These are phyloP conservation scores for Stictocephala bisonia DNA, from an alignment of 2,888 invertebrate species.

Conservation along the genomic window DNA sequence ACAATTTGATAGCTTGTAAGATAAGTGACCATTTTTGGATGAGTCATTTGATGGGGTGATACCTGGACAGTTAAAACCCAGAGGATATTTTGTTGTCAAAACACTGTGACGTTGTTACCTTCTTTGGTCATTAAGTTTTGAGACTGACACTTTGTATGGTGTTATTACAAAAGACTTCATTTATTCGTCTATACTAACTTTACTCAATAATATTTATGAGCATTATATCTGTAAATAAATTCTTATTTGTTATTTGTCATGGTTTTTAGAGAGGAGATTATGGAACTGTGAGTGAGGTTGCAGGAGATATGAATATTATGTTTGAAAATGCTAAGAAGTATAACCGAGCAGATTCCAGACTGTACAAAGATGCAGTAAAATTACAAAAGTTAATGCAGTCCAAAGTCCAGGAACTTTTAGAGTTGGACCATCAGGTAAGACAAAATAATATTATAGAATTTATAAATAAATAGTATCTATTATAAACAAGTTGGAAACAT, in stretches of 20 bases:
- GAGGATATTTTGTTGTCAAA: too few relatives aligned
- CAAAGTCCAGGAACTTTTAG: slow-evolving; percentile 79
- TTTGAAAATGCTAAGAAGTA: slow-evolving; percentile 96
- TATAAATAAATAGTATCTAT: too few relatives aligned
- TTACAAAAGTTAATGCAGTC: slow-evolving; percentile 86
- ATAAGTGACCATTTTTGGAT: too few relatives aligned
- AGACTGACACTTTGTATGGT: too few relatives aligned
- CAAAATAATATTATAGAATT: too few relatives aligned
- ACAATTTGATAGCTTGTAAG: too few relatives aligned
- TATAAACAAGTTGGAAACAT: slow-evolving; percentile 6
- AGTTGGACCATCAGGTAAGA: slow-evolving; percentile 66
- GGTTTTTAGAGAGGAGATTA: slow-evolving; percentile 75
- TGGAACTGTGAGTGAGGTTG: slow-evolving; percentile 87
- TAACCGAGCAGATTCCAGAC: slow-evolving; percentile 81
- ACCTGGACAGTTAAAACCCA: too few relatives aligned
- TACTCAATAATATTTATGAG: too few relatives aligned
- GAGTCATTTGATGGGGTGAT: too few relatives aligned
- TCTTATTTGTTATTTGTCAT: slow-evolving; percentile 29
- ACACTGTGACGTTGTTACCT: too few relatives aligned
- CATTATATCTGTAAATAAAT: not conserved
- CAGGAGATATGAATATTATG: slow-evolving; percentile 95
- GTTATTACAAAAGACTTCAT: not conserved
- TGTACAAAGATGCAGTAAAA: slow-evolving; percentile 88
- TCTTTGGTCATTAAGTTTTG: too few relatives aligned
- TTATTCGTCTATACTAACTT: not conserved